phyloP scores from a whole-genome alignment of 1,140 invertebrate species.

The Habropoda laboriosa region DNA sequence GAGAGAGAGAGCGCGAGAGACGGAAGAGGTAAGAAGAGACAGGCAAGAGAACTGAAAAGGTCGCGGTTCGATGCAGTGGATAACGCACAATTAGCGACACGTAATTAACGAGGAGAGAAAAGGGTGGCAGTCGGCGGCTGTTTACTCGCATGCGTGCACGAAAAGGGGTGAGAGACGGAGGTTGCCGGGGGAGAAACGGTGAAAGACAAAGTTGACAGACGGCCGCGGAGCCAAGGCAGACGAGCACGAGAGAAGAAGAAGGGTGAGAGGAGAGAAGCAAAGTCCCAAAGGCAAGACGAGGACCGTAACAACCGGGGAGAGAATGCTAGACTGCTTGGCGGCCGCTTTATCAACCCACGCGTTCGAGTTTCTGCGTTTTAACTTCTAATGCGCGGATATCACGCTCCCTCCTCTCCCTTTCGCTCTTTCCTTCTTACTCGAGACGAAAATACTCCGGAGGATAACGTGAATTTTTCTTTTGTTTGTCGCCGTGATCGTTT shows the following conservation, averaged over 20 bases:
- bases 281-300: slow-evolving; percentile 8
- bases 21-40: no score
- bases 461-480: no score
- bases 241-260: slow-evolving; percentile 26
- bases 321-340: slow-evolving; percentile 67
- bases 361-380: slow-evolving; percentile 29
- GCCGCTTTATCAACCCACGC: slow-evolving; percentile 64
- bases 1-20: no score
- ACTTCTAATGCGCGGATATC: slow-evolving; percentile 12
- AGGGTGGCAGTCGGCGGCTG: slow-evolving; percentile 8
- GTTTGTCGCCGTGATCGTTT: no score
- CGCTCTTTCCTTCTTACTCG: no score
- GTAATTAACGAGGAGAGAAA: slow-evolving; percentile 53
- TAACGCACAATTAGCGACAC: slow-evolving; percentile 50
- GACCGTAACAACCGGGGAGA: slow-evolving; percentile 3
- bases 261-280: slow-evolving; percentile 14
- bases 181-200: slow-evolving; percentile 14
- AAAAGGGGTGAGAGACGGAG: slow-evolving; percentile 15
- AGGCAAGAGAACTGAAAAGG: slow-evolving; percentile 36
- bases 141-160: slow-evolving; percentile 24
- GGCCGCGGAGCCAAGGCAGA: slow-evolving; percentile 21
- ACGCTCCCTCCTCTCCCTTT: no score
- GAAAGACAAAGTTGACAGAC: slow-evolving; percentile 54
- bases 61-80: slow-evolving; percentile 36
- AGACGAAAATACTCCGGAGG: no score